Evolutionary conservation across 2,888 invertebrate species (phyloP).

Genomic region (Polyploca ridens): DNA sequence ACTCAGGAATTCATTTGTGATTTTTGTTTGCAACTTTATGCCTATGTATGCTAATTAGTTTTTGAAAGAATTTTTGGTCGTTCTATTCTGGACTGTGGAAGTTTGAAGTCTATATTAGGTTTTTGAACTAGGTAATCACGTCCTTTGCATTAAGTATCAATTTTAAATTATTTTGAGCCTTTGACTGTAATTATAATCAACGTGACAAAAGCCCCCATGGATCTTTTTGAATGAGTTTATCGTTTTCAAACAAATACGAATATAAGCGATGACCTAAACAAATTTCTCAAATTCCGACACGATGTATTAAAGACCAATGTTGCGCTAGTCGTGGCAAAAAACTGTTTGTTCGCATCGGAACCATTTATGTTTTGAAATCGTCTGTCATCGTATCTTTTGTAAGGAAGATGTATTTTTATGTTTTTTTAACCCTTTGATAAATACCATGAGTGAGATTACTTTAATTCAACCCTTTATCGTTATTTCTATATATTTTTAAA

Average conservation of each 20-base stretch:
- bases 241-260: background rate
- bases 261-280: background rate
- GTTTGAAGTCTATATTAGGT: background rate
- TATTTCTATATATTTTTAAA: no score
- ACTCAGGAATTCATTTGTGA: background rate
- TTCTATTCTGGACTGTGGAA: background rate
- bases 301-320: background rate
- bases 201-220: no score
- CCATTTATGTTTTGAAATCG: background rate
- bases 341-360: conserved; percentile 1
- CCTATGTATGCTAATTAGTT: background rate
- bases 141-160: no score
- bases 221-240: no score
- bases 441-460: background rate
- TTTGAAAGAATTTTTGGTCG: background rate
- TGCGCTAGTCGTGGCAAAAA: background rate
- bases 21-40: background rate
- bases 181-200: no score
- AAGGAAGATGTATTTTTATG: background rate
- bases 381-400: background rate
- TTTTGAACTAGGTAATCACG: background rate
- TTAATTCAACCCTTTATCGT: background rate
- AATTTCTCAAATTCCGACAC: background rate
- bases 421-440: background rate
- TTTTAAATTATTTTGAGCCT: no score